Base-by-base conservation (phyloP, 2,797 vertebrate genomes). In the Astyanax mexicanus region DNA sequence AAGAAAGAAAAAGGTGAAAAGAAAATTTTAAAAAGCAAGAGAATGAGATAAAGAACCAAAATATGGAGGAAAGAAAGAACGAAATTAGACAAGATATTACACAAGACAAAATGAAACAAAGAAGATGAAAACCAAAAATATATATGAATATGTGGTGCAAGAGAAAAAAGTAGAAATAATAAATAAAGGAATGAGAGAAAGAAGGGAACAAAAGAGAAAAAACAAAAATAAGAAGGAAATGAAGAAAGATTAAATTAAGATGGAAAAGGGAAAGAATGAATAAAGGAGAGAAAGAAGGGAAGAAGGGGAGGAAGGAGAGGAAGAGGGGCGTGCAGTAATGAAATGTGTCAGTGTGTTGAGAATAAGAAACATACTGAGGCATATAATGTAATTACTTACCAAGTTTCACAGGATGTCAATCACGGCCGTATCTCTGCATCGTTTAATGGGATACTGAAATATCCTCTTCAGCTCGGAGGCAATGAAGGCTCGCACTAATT, bases 371-470 rank as follows among this genome's bases (percentile, higher is more conserved):
- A 92, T 89, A 90, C 84, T 75, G 81, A 89, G 85, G 86, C 88
- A 89, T 91, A 88, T 91, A 92, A 91, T 92, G 88, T 91, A 92
- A 93, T 93, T 92, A 92, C 86, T 84, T 84, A 83, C 75, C 61
- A 81, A 81, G 84, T 92, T 92, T 91, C 91, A 91, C 86, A 84
- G 88, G 86, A 90, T 81, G 93, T 92, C 92, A 93, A 91, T 93
- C 93, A 93, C 83, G 71, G 80, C 80, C 87, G 82, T 93, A 91
- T 92, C 91, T 90, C 82, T 79, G 86, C 88, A 90, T 91, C 85
- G 72, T 88, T 91, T 94, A 93, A 93, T 92, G 84, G 88, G 91
- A 93, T 92, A 92, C 91, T 91, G 89, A 93, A 93, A 93, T 91
- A 90, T 93, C 89, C 89, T 91, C 85, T 88, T 93, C 85, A 79